phyloP scores from a whole-genome alignment of 2,888 invertebrate genomes.

The Plebejus argus region DNA sequence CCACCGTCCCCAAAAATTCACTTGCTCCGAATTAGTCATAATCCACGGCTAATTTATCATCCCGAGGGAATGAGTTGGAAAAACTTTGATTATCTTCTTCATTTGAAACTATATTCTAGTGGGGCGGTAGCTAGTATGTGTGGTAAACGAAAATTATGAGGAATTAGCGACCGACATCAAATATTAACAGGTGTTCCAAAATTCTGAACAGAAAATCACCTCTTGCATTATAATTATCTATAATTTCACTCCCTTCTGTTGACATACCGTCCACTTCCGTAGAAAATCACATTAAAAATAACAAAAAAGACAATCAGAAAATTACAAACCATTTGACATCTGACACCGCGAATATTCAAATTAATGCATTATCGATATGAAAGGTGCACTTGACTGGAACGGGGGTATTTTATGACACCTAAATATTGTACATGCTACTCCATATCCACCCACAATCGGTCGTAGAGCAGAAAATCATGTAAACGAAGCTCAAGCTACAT shows the following conservation, averaged over 20 bases:
- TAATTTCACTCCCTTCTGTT: slow-evolving; percentile 40
- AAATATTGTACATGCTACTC: slow-evolving; percentile 49
- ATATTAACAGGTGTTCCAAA: not conserved
- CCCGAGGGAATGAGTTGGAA: slow-evolving; percentile 45
- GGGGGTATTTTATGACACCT: slow-evolving; percentile 65
- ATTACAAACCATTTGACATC: slow-evolving; percentile 80
- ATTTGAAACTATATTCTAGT: not conserved
- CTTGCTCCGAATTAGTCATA: slow-evolving; percentile 64
- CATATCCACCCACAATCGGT: slow-evolving; percentile 43
- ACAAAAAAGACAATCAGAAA: slow-evolving; percentile 66
- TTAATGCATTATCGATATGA: slow-evolving; percentile 78
- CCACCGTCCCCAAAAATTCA: slow-evolving; percentile 66
- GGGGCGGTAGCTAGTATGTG: not conserved
- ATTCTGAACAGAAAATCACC: slow-evolving; percentile 21
- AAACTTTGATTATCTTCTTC: slow-evolving; percentile 32
- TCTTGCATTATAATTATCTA: slow-evolving; percentile 38
- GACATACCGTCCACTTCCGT: slow-evolving; percentile 52
- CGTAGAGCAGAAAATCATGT: slow-evolving; percentile 49
- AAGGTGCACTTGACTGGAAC: slow-evolving; percentile 71
- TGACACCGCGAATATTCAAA: slow-evolving; percentile 81
- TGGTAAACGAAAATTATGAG: not conserved
- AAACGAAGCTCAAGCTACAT: not conserved
- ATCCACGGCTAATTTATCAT: slow-evolving; percentile 69
- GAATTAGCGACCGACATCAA: not conserved
- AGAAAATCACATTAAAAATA: slow-evolving; percentile 60